A percentile compares a stretch with the other conserved stretches of the same genome.
phyloP scores from a whole-genome alignment of 2,113 vertebrate genomes.

The Cololabis saira region DNA sequence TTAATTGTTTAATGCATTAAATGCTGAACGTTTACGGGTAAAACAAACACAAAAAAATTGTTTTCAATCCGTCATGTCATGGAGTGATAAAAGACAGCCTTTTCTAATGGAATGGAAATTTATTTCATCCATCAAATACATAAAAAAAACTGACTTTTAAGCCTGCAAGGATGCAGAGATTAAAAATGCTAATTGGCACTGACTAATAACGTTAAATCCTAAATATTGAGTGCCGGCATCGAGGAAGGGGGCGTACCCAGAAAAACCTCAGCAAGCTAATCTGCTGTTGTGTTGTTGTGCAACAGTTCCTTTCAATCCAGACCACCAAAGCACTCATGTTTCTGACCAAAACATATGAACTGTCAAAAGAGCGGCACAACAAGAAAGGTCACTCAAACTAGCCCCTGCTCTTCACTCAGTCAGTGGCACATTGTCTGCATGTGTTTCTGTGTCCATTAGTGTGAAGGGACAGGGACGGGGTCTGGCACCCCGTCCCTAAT shows the following conservation, averaged over 20 bases:
- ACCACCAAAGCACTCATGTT: slow-evolving; percentile 1
- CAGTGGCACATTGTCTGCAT: slow-evolving; percentile 33
- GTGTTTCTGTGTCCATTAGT: slow-evolving; percentile 38
- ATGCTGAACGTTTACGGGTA: background rate
- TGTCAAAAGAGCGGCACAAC: slow-evolving; percentile 21
- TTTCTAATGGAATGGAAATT: background rate
- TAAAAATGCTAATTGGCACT: slow-evolving; percentile 45
- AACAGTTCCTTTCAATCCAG: slow-evolving; percentile 52
- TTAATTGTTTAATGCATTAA: slow-evolving; percentile 3
- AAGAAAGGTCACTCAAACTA: slow-evolving; percentile 55
- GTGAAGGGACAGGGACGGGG: slow-evolving; percentile 54
- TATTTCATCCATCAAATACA: background rate
- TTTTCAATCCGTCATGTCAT: background rate
- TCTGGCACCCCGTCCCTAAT: slow-evolving; percentile 70
- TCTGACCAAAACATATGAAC: slow-evolving; percentile 10
- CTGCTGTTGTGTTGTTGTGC: slow-evolving; percentile 72
- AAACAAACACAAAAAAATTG: background rate
- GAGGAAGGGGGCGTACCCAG: slow-evolving; percentile 18
- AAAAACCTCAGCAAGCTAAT: slow-evolving; percentile 53
- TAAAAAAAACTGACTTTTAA: slow-evolving; percentile 23
- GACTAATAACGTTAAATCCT: slow-evolving; percentile 61
- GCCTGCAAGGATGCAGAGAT: slow-evolving; percentile 16
- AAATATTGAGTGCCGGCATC: slow-evolving; percentile 33
- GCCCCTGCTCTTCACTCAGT: slow-evolving; percentile 40
- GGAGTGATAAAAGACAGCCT: background rate